Evolutionary conservation across 92 coral and sea anemone species (phyloP).

Genomic region (Nematostella vectensis): DNA sequence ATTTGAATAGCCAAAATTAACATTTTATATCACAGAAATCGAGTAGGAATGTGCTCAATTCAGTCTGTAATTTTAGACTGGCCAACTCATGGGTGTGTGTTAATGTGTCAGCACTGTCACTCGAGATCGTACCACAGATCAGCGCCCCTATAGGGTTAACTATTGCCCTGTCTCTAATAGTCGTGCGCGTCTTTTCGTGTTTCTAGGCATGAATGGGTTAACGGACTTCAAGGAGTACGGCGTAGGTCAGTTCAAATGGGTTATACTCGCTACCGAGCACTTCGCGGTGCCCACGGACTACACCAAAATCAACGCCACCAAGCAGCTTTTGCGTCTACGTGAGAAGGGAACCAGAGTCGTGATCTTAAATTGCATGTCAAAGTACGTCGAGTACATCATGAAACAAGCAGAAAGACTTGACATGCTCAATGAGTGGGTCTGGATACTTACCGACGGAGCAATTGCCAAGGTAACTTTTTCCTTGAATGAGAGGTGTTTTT

Average conservation of each 20-base stretch:
- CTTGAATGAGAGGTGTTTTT: not conserved
- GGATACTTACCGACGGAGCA: slow-evolving; percentile 66
- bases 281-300: slow-evolving; percentile 32
- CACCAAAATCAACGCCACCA: slow-evolving; percentile 47
- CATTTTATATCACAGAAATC: no score
- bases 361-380: slow-evolving; percentile 45
- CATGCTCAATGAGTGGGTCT: slow-evolving; percentile 67
- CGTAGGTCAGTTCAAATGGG: slow-evolving; percentile 17
- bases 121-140: no score
- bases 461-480: slow-evolving; percentile 26
- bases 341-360: slow-evolving; percentile 72
- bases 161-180: no score
- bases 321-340: slow-evolving; percentile 51
- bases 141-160: no score
- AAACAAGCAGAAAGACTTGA: slow-evolving; percentile 50
- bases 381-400: slow-evolving; percentile 42
- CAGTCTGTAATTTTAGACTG: no score
- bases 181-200: no score
- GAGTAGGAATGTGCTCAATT: no score
- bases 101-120: no score
- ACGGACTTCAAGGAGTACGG: slow-evolving; percentile 41
- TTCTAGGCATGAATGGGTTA: slow-evolving; percentile 62
- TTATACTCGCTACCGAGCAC: slow-evolving; percentile 43
- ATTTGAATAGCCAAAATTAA: no score
- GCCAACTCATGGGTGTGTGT: no score